phyloP scores from a whole-genome alignment of 2,888 invertebrate genomes.

The Acholoe squamosa region DNA sequence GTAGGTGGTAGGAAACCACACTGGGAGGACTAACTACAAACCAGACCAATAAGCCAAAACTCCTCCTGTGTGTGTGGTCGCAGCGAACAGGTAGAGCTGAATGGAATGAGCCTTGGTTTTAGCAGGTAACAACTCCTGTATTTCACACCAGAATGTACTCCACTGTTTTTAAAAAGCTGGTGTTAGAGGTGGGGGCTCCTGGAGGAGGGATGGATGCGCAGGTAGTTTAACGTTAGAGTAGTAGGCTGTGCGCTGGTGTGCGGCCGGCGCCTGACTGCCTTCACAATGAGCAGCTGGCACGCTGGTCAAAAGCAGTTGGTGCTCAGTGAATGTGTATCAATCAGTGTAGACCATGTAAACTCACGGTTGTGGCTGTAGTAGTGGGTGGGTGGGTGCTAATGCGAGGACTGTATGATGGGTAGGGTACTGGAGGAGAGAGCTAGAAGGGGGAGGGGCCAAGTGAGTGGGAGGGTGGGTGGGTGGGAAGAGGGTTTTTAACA shows the following conservation, averaged over 20 bases:
- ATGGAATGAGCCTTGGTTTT: not conserved
- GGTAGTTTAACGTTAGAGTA: not conserved
- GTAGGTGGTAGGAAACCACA: too few relatives aligned
- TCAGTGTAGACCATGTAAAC: not conserved
- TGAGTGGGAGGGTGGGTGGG: not conserved
- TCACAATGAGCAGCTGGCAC: not conserved
- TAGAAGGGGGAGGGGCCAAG: not conserved
- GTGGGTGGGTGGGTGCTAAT: not conserved
- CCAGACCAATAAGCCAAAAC: too few relatives aligned
- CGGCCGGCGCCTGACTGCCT: constrained; percentile 28
- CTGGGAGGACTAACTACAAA: too few relatives aligned
- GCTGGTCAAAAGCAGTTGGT: not conserved
- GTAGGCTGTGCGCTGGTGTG: not conserved
- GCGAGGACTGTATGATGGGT: not conserved
- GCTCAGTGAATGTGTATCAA: constrained; percentile 34
- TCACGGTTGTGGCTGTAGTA: not conserved
- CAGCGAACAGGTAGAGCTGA: not conserved
- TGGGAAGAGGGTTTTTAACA: not conserved
- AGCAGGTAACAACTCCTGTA: constrained; percentile 12
- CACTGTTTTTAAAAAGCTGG: not conserved
- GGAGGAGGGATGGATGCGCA: too few relatives aligned
- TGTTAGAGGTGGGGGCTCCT: not conserved
- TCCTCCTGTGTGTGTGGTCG: too few relatives aligned
- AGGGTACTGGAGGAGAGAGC: not conserved
- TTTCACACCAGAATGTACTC: not conserved